These are phyloP conservation scores for Beris morrisii DNA, from an alignment of 2,888 invertebrate species.

Conservation along the genomic window DNA sequence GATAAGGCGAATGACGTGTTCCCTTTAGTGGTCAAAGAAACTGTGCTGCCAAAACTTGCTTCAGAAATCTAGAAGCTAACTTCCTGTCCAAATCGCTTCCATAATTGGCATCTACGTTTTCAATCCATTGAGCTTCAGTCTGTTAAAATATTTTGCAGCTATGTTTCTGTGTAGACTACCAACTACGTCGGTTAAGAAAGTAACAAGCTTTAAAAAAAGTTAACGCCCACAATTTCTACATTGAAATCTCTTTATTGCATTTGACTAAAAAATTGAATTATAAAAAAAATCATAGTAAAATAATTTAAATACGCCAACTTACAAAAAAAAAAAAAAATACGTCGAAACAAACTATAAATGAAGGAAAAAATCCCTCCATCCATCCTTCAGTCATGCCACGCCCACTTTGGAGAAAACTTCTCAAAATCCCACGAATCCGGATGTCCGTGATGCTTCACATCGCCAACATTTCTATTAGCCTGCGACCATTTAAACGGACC, in stretches of 20 bases:
- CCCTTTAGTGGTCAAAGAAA: too few species aligned
- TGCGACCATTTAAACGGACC: slow-evolving; percentile 55
- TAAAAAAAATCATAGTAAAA: neutral
- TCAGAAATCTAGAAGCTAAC: too few species aligned
- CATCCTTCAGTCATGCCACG: slow-evolving; percentile 46
- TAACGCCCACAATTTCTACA: neutral
- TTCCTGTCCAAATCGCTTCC: too few species aligned
- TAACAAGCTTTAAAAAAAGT: neutral
- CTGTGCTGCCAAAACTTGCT: too few species aligned
- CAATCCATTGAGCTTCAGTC: too few species aligned
- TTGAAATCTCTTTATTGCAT: neutral
- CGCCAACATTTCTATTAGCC: slow-evolving; percentile 43
- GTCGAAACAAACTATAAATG: slow-evolving; percentile 10
- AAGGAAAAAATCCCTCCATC: slow-evolving; percentile 1
- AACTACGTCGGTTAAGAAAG: too few species aligned
- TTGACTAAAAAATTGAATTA: neutral
- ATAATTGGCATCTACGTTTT: too few species aligned
- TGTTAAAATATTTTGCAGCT: too few species aligned
- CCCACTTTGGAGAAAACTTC: slow-evolving; percentile 53
- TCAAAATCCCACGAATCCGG: slow-evolving; percentile 55
- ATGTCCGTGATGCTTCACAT: slow-evolving; percentile 52
- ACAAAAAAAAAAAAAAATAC: neutral
- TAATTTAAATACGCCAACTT: neutral
- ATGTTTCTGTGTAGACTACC: too few species aligned
- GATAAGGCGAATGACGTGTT: too few species aligned